phyloP scores from a whole-genome alignment of 2,888 invertebrate species.

The Pollenia amentaria region DNA sequence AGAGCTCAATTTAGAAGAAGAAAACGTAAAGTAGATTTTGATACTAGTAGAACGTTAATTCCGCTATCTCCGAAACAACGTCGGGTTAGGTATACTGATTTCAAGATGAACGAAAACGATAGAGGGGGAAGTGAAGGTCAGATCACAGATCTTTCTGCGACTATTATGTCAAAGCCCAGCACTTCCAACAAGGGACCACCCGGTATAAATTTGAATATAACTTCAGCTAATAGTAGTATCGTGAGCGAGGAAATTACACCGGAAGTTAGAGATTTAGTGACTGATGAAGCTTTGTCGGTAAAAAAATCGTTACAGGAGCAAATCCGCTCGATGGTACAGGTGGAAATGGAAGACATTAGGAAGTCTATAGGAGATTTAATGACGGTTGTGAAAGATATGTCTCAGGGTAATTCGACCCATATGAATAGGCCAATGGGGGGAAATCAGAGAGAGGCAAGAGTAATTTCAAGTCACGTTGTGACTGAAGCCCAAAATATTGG shows the following conservation, averaged over 20 bases:
- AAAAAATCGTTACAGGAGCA: constrained; percentile 11
- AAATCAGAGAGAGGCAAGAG: background rate
- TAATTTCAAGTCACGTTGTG: background rate
- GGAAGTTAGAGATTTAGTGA: background rate
- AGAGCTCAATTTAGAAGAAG: no score
- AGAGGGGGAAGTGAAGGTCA: no score
- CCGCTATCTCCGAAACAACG: no score
- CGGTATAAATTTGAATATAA: no score
- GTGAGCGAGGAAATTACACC: background rate
- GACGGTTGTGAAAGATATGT: background rate
- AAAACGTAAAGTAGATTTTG: no score
- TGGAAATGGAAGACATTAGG: background rate
- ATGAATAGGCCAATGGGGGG: background rate
- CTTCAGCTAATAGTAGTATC: background rate
- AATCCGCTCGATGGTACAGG: background rate
- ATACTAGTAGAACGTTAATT: no score
- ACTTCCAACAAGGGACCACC: no score
- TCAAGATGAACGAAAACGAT: no score
- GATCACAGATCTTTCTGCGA: no score
- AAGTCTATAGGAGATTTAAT: constrained; percentile 4
- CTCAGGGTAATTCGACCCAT: background rate
- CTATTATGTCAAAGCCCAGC: no score
- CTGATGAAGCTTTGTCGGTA: background rate
- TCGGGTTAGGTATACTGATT: no score
- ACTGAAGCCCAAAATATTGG: no score